Conservation (phyloP, 1,140 invertebrate species). For the Idris sp. region DNA sequence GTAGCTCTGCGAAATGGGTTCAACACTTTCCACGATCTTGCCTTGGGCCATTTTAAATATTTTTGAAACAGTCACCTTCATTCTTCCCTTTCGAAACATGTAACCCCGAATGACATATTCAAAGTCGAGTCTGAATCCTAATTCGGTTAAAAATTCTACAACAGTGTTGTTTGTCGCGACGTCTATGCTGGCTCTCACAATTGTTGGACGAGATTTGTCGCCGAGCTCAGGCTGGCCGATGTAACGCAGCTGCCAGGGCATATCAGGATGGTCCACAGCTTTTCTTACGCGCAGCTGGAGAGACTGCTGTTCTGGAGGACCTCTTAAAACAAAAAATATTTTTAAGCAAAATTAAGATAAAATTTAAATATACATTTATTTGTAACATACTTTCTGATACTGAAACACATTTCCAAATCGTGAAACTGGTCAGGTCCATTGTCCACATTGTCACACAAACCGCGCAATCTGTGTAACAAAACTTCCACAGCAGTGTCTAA, state of each 20-base stretch:
- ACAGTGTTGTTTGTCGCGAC: conserved; percentile 93
- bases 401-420: conserved; percentile 93
- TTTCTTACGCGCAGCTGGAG: conserved; percentile 86
- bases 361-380: neutral
- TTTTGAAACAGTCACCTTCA: conserved; percentile 98
- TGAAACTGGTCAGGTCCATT: conserved; percentile 93
- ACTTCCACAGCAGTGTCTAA: conserved; percentile 94
- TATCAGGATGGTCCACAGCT: conserved; percentile 86
- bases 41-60: conserved; percentile 91
- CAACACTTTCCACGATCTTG: conserved; percentile 84
- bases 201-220: conserved; percentile 92
- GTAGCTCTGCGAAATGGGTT: conserved; percentile 94
- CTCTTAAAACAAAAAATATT: conserved; percentile 75
- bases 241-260: conserved; percentile 92
- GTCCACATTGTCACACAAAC: conserved; percentile 96
- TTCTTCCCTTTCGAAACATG: conserved; percentile 96
- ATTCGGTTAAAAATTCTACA: conserved; percentile 93
- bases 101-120: conserved; percentile 96
- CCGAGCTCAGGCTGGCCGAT: conserved; percentile 93
- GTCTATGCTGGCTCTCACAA: conserved; percentile 94
- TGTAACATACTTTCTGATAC: conserved; percentile 83
- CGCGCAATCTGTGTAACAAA: conserved; percentile 92
- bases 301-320: conserved; percentile 78
- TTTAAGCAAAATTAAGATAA: conserved; percentile 9
- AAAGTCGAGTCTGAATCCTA: conserved; percentile 94